Evolutionary conservation across 2,797 vertebrate genomes (phyloP), one percentile per base, ranked within the genome.

Genomic region (Danio albolineatus): DNA sequence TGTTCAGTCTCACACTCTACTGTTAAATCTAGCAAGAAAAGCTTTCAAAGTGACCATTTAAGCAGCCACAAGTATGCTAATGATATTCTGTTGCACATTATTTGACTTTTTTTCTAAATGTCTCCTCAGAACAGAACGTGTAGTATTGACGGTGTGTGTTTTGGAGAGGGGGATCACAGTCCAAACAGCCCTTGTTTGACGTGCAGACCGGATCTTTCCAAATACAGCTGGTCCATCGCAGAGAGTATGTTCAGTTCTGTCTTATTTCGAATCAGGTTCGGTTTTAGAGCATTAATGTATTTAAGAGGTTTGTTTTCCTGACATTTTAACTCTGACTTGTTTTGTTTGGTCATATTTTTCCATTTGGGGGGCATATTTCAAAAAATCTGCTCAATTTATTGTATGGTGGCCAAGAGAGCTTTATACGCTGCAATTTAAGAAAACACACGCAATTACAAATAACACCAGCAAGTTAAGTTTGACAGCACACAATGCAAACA

Each of bases 51-150:
- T 28, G 28, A 28, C 28, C 48, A 7, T 13, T 46, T 57, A 43
- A 72, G 14, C 43, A n/a, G 12, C 14, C 21, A n/a, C 6, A 48
- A 60, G 43, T 73, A 28, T 4, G 2, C 39, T 1, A 21, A 43
- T 36, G 0, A 28, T 38, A 12, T 16, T 73, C 10, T 17, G 4
- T 17, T 16, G 2, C 12, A 14, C 5, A 46, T 57, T 17, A 38
- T 46, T 64, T 16, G 39, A 69, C 53, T 73, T 28, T n/a, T 28
- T 61, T 2, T n/a, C n/a, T 64, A 8, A 38, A 76, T 44, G 5
- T 46, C 48, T 66, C 78, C 88, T 43, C 90, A 99, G 97, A 95
- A 96, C 87, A 95, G 95, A 87, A 93, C 92, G 0, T 98, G 97
- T 90, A 93, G 89, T 87, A 96, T 97, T 38, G 91, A 95, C 77